These are phyloP conservation scores for Herpailurus yagouaroundi DNA, from an alignment of 2,113 vertebrate species.

Conservation along the genomic window DNA sequence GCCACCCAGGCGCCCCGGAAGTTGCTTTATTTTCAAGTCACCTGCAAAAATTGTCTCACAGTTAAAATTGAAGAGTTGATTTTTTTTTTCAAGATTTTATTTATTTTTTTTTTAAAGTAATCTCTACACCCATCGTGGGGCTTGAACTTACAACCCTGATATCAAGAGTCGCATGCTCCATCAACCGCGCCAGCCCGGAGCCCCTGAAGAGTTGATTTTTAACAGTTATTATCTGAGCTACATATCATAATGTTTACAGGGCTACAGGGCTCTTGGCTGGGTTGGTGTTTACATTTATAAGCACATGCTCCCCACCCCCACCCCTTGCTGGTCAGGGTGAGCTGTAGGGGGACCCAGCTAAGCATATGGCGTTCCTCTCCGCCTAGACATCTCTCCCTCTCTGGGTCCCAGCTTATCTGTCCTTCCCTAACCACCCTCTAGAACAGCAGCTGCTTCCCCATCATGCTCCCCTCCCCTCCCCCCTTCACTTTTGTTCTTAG, in stretches of 20 bases:
- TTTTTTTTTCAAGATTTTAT: not conserved
- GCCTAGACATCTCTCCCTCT: not conserved
- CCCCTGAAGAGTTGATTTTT: slow-evolving; percentile 35
- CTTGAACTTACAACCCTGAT: too few relatives aligned
- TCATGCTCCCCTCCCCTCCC: not conserved
- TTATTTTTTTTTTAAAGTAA: too few relatives aligned
- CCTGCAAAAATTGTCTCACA: slow-evolving; percentile 22
- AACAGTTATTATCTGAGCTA: slow-evolving; percentile 33
- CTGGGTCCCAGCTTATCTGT: not conserved
- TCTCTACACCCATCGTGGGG: too few relatives aligned
- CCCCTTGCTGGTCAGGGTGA: not conserved
- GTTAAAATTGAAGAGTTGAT: not conserved
- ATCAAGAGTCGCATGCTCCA: too few relatives aligned
- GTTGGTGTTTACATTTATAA: not conserved
- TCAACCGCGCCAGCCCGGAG: too few relatives aligned
- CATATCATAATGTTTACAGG: not conserved
- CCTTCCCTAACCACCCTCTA: not conserved
- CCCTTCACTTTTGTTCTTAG: not conserved
- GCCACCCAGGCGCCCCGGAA: not conserved
- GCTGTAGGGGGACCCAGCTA: not conserved
- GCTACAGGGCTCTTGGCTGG: not conserved
- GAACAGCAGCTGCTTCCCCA: not conserved
- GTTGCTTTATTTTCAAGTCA: slow-evolving; percentile 63
- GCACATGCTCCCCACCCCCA: not conserved
- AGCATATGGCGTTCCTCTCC: not conserved